Evolutionary conservation across 2,797 vertebrate species (phyloP).

Genomic region (Sarcoramphus papa): DNA sequence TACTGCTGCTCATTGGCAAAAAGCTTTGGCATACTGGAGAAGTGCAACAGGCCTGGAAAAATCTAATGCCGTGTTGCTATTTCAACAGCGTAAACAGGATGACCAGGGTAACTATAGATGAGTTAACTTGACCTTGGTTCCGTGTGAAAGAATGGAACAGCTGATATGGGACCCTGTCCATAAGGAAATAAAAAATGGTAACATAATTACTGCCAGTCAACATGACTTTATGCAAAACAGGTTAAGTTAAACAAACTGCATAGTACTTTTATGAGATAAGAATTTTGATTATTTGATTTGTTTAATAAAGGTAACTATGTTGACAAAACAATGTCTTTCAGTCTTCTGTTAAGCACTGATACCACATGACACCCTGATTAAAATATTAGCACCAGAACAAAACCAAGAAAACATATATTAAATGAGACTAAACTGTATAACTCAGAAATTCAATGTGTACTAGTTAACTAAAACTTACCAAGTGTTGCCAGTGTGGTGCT

Average conservation of each 20-base stretch:
- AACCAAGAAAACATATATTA: not conserved
- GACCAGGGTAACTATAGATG: constrained; percentile 4
- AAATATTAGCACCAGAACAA: not conserved
- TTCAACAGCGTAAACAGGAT: constrained; percentile 15
- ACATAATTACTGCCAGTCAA: not conserved
- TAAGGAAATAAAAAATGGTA: constrained; percentile 24
- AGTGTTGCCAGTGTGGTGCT: not conserved
- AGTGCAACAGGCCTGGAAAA: not conserved
- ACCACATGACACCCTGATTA: not conserved
- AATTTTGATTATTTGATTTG: constrained; percentile 8
- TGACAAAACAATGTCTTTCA: constrained; percentile 30
- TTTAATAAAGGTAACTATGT: constrained; percentile 26
- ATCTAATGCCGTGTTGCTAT: not conserved
- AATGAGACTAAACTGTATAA: not conserved
- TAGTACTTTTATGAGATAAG: not conserved
- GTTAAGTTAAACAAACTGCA: constrained; percentile 17
- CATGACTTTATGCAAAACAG: constrained; percentile 22
- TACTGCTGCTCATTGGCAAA: not conserved
- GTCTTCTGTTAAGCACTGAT: not conserved
- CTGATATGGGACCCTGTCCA: not conserved
- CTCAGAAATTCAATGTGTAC: not conserved
- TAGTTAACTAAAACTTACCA: not conserved
- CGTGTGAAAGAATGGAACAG: constrained; percentile 12
- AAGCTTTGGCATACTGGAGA: not conserved
- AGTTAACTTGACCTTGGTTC: constrained; percentile 31